phyloP scores from a whole-genome alignment of 2,797 vertebrate genomes.

The Florisuga fusca region DNA sequence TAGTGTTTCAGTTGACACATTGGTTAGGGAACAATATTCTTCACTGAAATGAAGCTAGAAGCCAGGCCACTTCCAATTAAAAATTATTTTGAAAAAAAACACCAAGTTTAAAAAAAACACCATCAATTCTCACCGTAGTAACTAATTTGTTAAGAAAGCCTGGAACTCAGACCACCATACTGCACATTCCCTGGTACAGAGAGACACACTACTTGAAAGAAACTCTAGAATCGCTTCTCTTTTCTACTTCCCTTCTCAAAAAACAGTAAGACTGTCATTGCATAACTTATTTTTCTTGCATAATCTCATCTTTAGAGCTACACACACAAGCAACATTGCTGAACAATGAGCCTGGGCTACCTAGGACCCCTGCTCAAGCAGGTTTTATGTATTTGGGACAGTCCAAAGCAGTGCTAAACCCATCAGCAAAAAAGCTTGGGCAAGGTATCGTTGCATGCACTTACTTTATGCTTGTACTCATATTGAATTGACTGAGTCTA shows the following conservation, averaged over 20 bases:
- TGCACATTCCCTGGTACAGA: background rate
- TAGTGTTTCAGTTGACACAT: background rate
- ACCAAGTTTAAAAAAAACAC: background rate
- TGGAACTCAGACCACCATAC: background rate
- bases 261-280: background rate
- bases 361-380: background rate
- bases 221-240: constrained; percentile 23
- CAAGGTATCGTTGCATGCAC: background rate
- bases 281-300: background rate
- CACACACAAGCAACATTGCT: background rate
- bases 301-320: background rate
- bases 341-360: background rate
- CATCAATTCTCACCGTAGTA: background rate
- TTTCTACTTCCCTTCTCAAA: constrained; percentile 27
- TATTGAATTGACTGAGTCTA: background rate
- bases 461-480: background rate
- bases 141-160: background rate
- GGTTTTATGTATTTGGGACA: background rate
- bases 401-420: background rate
- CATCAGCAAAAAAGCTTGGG: background rate
- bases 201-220: background rate
- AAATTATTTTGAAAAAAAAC: background rate
- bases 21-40: background rate
- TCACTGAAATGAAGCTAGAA: background rate
- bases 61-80: background rate